Conservation (phyloP, 2,888 invertebrate genomes). For the Cabera pusaria region DNA sequence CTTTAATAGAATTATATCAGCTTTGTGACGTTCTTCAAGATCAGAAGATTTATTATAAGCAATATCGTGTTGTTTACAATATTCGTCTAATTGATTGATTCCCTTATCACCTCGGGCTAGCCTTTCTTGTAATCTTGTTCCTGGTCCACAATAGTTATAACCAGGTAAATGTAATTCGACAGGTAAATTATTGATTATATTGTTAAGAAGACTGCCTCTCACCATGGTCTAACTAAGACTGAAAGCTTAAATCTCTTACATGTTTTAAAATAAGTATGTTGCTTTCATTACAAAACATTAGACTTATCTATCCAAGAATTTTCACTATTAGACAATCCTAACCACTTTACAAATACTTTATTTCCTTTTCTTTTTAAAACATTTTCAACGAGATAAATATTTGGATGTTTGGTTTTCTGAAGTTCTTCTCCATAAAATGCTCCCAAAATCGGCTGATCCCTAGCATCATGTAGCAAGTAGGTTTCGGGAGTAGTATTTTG, state of each 20-base stretch:
- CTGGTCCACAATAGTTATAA: slow-evolving; percentile 33
- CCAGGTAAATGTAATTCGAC: slow-evolving; percentile 37
- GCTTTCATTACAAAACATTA: background rate
- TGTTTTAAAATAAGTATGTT: no score
- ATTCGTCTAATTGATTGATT: no score
- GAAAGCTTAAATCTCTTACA: no score
- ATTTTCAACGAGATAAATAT: slow-evolving; percentile 38
- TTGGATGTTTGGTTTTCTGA: slow-evolving; percentile 35
- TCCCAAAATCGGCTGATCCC: slow-evolving; percentile 8
- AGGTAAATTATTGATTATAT: slow-evolving; percentile 14
- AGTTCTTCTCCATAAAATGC: slow-evolving; percentile 21
- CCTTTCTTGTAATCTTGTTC: no score
- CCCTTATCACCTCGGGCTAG: no score
- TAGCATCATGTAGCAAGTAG: slow-evolving; percentile 6
- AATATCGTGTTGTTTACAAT: no score
- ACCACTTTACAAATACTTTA: slow-evolving; percentile 10
- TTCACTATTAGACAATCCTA: slow-evolving; percentile 1
- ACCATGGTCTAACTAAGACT: no score
- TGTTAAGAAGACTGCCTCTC: slow-evolving; percentile 10
- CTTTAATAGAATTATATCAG: no score
- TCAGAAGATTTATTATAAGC: no score
- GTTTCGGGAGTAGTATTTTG: slow-evolving; percentile 4
- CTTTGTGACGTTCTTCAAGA: no score
- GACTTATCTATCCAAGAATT: slow-evolving; percentile 8
- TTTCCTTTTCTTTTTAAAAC: slow-evolving; percentile 1